Evolutionary conservation across 2,113 vertebrate species (phyloP).

Genomic region (Tupaia chinensis): DNA sequence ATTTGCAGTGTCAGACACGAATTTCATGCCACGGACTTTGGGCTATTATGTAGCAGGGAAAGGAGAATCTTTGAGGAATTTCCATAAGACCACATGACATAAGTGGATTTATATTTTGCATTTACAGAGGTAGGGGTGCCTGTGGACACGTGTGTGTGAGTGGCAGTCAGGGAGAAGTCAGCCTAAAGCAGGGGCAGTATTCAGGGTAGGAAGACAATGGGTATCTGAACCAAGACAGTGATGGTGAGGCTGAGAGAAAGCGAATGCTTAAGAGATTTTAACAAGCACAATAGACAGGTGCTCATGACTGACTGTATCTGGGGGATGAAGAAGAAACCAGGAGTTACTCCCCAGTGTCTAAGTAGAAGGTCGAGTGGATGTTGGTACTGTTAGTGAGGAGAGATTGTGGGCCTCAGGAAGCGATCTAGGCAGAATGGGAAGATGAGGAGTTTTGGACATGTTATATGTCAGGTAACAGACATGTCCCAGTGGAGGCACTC

Average conservation of each 20-base stretch:
- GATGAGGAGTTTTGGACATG: neutral
- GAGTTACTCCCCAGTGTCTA: neutral
- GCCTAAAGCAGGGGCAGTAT: neutral
- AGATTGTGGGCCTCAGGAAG: neutral
- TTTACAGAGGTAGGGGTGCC: neutral
- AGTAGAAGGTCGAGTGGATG: neutral
- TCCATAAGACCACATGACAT: neutral
- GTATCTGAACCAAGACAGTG: neutral
- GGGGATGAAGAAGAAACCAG: neutral
- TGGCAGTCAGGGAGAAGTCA: neutral
- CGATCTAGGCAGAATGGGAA: neutral
- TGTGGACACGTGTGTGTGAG: neutral
- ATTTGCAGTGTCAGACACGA: neutral
- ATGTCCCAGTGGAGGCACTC: neutral
- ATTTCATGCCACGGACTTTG: neutral
- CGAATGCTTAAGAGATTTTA: neutral
- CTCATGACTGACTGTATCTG: neutral
- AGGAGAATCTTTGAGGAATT: neutral
- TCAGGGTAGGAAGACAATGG: neutral
- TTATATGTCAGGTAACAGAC: neutral
- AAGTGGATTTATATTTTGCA: neutral
- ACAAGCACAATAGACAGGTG: neutral
- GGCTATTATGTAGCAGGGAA: neutral
- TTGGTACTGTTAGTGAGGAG: neutral
- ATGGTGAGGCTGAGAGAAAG: neutral